Evolutionary conservation across 2,888 invertebrate genomes (phyloP), one percentile per base, ranked within the genome.

Genomic region (Amiota communis): DNA sequence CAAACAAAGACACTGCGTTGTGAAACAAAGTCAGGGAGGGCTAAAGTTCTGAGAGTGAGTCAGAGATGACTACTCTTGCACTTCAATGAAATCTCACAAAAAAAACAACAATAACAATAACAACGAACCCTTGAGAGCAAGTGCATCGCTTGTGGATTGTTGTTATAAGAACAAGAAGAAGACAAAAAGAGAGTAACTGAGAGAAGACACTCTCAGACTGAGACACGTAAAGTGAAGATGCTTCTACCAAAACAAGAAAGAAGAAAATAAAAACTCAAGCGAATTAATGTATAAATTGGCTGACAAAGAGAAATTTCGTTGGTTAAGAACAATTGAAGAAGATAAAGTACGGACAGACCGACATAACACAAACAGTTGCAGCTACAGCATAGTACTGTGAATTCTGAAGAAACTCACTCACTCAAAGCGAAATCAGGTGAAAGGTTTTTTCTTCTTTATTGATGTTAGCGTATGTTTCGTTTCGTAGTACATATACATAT

Each of bases 341-440:
- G 36, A 36, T 36, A 36, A 36, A 36, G 36, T 6, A 36, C 4
- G 4, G 36, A 36, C 36, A 36, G 36, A 36, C 36, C 36, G 36
- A 36, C 36, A 36, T 36, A 8, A n/a, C 53, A 53, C 12, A 53
- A 9, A 36, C 23, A 2, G 23, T 36, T 4, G 11, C 17, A n/a
- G 15, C 11, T 17, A n/a, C 20, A 49, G 15, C 0, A 13, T 8
- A 57, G 10, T 17, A 51, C 13, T n/a, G 20, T n/a, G 20, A 64
- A 67, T 15, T 23, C 48, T 67, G 11, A 10, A 67, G 51, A 67
- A 67, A 20, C 17, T 49, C 17, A 36, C 36, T 36, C 13, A 51
- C 48, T 49, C 17, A 67, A 67, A 67, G 67, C 67, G 49, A 67
- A 78, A 73, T 72, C 74, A 71, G 74, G 81, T 81, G 82, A 83